Base-by-base conservation (phyloP, 1,140 invertebrate species). In the Grapholita molesta region DNA sequence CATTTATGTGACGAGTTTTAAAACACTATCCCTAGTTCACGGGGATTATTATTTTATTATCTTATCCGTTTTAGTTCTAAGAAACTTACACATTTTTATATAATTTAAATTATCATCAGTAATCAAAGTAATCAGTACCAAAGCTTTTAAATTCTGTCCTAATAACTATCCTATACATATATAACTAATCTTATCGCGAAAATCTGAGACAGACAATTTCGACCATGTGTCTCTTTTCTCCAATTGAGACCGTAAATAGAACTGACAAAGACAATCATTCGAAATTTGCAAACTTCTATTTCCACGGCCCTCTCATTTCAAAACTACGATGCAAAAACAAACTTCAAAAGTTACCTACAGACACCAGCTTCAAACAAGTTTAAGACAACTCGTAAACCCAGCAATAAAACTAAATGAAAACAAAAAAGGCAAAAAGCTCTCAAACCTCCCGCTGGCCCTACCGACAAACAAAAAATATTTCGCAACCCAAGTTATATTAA, bases 401-500 rank as follows among this genome's bases (percentile, higher is more conserved):
- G 18, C 15, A 48, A 21, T 18, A 48, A 15, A 48, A 48, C 42
- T 15, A 8, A 35, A 42, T 42, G 30, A 57, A 61, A 61, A 61
- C 23, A 25, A 61, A 61, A 55, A 61, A 61, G 24, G 55, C 55
- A 61, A 61, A 25, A 61, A 28, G n/a, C 55, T 61, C n/a, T 48
- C 42, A 48, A 48, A 61, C 55, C 6, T 61, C 28, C 55, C 55
- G 55, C 55, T 61, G 53, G 55, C 55, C 55, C 55, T 61, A 61
- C n/a, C 25, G 21, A n/a, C 25, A 15, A 25, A 18, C 25, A 61
- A 61, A 61, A 55, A 61, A 61, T 7, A 61, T 61, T 61, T 61
- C 55, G 55, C 55, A 61, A 61, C 24, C 12, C 11, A 61, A 61
- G 12, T 61, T 28, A 61, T 61, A n/a, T 61, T 61, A 61, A 28